Percentiles rank a stretch among this genome's conserved stretches.
Evolutionary conservation across 2,113 vertebrate genomes (phyloP).

Genomic region (Megaceryle torquata): DNA sequence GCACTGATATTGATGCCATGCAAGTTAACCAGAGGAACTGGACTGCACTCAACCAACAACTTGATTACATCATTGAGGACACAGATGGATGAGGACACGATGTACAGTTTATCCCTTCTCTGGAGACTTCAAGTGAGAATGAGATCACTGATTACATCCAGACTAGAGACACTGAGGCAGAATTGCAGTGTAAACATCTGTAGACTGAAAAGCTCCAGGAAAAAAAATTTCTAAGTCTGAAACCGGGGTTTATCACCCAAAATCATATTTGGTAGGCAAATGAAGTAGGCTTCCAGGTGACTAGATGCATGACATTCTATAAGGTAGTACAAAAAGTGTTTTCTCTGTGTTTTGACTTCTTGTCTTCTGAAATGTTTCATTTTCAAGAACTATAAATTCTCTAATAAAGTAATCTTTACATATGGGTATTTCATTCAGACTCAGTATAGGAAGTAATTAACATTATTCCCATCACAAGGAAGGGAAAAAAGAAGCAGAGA

Average conservation of each 20-base stretch:
- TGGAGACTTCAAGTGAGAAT: conserved; percentile 21
- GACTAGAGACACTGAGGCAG: conserved; percentile 33
- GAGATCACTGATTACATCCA: conserved; percentile 57
- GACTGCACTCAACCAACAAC: not conserved
- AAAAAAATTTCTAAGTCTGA: not conserved
- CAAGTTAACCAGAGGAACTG: not conserved
- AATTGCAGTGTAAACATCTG: not conserved
- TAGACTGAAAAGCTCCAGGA: not conserved
- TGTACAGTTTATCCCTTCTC: not conserved
- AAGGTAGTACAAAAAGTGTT: not conserved
- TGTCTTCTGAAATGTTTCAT: not conserved
- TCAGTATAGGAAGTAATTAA: not conserved
- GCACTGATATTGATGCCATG: not conserved
- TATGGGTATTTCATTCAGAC: not conserved
- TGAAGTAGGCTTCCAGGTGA: not conserved
- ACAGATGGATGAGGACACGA: not conserved
- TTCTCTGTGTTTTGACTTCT: not conserved
- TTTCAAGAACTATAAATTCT: not conserved
- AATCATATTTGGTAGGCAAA: not conserved
- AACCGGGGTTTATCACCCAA: not conserved
- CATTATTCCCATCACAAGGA: not conserved
- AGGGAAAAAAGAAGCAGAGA: not conserved
- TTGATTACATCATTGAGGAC: not conserved
- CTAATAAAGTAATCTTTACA: not conserved
- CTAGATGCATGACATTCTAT: not conserved